Percentiles rank a stretch among this genome's conserved stretches.
Evolutionary conservation across 2,113 vertebrate genomes (phyloP).

Genomic region (Microcebus tavaratra): DNA sequence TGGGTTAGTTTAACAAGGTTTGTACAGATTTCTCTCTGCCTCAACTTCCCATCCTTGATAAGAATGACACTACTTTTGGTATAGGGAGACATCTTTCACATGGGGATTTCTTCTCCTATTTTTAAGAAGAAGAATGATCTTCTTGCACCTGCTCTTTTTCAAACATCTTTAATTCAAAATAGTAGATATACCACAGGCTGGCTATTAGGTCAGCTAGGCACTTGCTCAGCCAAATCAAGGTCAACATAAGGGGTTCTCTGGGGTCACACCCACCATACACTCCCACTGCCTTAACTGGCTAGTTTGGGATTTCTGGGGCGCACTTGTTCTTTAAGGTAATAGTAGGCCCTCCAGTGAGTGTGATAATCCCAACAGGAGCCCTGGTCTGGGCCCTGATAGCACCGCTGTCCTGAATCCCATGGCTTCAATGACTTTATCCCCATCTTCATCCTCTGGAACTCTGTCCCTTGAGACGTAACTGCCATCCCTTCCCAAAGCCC

Average conservation of each 20-base stretch:
- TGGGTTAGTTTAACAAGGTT: too few species aligned
- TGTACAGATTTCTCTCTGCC: too few species aligned
- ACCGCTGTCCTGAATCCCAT: neutral
- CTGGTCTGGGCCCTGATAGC: neutral
- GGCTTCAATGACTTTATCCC: neutral
- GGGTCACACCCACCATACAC: accelerated
- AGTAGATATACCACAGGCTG: neutral
- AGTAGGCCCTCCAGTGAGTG: neutral
- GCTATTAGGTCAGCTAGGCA: neutral
- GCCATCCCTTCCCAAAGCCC: neutral
- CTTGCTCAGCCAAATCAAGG: neutral
- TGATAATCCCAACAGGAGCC: neutral
- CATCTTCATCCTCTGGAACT: neutral
- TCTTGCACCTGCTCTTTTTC: too few species aligned
- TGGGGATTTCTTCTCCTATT: too few species aligned
- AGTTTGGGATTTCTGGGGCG: neutral
- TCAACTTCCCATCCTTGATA: too few species aligned
- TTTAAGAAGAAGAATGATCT: too few species aligned
- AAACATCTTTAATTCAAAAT: too few species aligned
- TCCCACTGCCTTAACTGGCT: neutral
- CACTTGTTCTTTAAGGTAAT: neutral
- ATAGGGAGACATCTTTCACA: too few species aligned
- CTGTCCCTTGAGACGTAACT: neutral
- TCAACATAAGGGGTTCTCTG: neutral
- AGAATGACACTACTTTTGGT: too few species aligned